phyloP scores from a whole-genome alignment of 1,140 invertebrate species.

The Anadara kagoshimensis region DNA sequence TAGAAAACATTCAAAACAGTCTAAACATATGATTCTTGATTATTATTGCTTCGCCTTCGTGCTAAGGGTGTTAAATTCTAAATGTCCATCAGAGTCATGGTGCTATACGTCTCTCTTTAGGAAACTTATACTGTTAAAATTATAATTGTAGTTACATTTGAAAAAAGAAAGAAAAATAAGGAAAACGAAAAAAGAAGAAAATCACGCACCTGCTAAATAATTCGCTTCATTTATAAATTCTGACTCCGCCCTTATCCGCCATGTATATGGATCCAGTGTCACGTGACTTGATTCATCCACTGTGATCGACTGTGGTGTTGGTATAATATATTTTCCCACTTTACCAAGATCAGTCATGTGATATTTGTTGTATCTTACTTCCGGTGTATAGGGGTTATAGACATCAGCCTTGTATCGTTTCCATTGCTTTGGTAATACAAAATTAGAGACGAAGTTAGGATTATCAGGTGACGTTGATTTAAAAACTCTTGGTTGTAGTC shows the following conservation, averaged over 20 bases:
- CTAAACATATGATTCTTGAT: too few relatives aligned
- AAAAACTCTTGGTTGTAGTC: conserved; percentile 45
- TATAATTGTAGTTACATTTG: too few relatives aligned
- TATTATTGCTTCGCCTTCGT: too few relatives aligned
- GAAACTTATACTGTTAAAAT: too few relatives aligned
- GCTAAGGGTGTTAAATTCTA: too few relatives aligned
- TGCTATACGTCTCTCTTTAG: too few relatives aligned
- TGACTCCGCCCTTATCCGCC: background rate
- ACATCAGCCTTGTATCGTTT: conserved; percentile 55
- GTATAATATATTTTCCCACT: conserved; percentile 34
- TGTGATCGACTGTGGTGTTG: conserved; percentile 39
- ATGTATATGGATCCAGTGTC: conserved; percentile 9
- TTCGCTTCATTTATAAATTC: conserved; percentile 24
- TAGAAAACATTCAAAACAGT: too few relatives aligned
- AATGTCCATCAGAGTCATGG: too few relatives aligned
- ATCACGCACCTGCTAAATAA: conserved; percentile 39
- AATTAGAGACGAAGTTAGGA: conserved; percentile 55
- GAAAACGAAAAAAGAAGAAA: background rate
- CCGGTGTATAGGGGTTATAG: conserved; percentile 60
- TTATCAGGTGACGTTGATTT: conserved; percentile 47
- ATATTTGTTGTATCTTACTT: conserved; percentile 30
- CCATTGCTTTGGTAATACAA: conserved; percentile 56
- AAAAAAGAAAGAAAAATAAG: too few relatives aligned
- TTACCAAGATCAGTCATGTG: background rate
- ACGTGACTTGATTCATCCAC: conserved; percentile 1